Conservation (phyloP, 2,888 invertebrate species). For the Rotaria socialis region DNA sequence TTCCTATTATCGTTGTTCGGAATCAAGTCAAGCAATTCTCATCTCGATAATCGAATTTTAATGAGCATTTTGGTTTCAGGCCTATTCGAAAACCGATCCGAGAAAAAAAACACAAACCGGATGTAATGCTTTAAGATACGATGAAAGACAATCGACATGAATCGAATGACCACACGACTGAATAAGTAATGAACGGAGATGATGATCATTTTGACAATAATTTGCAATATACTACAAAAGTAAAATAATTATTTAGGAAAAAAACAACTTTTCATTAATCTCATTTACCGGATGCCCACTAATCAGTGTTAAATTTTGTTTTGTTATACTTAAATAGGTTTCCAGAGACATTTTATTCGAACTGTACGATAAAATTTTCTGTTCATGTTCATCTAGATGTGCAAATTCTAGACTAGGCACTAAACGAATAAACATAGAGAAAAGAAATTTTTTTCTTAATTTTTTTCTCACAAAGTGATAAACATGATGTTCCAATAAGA, state of each 20-base stretch:
- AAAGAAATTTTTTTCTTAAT: background rate
- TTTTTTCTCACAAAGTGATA: background rate
- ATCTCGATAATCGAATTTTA: no score
- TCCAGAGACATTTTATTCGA: background rate
- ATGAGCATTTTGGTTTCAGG: no score
- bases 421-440: background rate
- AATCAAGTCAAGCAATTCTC: no score
- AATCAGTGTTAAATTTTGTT: background rate
- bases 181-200: conserved; percentile 72
- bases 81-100: no score
- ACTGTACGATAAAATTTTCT: background rate
- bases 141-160: conserved; percentile 84
- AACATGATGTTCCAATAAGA: conserved; percentile 17
- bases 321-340: background rate
- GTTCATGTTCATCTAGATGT: background rate
- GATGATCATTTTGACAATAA: conserved; percentile 16
- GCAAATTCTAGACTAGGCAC: background rate
- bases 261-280: background rate
- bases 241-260: background rate
- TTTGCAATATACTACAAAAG: background rate
- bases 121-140: conserved; percentile 76
- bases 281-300: background rate
- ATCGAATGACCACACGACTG: conserved; percentile 94
- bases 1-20: no score
- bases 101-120: conserved; percentile 59